Base-by-base conservation (phyloP, 2,797 vertebrate genomes). In the Lepus townsendii region DNA sequence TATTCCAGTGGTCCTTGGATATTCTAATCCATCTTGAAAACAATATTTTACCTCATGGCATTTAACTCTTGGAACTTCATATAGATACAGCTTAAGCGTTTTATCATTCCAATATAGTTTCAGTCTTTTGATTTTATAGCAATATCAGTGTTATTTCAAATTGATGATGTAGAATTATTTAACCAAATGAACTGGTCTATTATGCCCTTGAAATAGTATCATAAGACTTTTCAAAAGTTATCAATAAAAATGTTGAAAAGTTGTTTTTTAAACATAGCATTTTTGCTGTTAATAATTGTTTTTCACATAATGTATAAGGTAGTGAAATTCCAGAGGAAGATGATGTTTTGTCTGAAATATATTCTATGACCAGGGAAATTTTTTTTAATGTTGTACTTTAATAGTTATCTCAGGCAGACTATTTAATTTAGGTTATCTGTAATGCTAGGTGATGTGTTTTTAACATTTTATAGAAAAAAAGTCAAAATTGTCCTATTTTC, bases 161-260 rank as follows among this genome's bases (percentile, higher is more conserved):
- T 93, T 98, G 98, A 98, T 97, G 98, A 98, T 97, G 97, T 97
- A 98, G 98, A 98, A 98, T 96, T 98, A 96, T 97, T 98, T 98
- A 96, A 98, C 98, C 98, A 98, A 98, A 98, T 98, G 97, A 98
- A 97, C 97, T 98, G 98, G 98, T 98, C 98, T 97, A 96, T 97
- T 98, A 98, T 98, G 98, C 98, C 98, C 98, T 99, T 98, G 98
- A 98, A 98, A 98, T 98, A 98, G 98, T 98, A 98, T 98, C 98
- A 98, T 98, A 98, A 98, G 98, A 98, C 98, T 98, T 98, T 98
- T 98, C 98, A 98, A 98, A 98, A 97, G 98, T 98, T 98, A 98
- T 98, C 97, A 98, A 98, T 98, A 98, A 98, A 98, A 98, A 98
- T 97, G 97, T 98, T 98, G 97, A 98, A 98, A 98, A 98, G 97